Percentiles rank a stretch among this genome's conserved stretches.
Conservation (phyloP, 2,797 vertebrate species). For the Tinamus major region DNA sequence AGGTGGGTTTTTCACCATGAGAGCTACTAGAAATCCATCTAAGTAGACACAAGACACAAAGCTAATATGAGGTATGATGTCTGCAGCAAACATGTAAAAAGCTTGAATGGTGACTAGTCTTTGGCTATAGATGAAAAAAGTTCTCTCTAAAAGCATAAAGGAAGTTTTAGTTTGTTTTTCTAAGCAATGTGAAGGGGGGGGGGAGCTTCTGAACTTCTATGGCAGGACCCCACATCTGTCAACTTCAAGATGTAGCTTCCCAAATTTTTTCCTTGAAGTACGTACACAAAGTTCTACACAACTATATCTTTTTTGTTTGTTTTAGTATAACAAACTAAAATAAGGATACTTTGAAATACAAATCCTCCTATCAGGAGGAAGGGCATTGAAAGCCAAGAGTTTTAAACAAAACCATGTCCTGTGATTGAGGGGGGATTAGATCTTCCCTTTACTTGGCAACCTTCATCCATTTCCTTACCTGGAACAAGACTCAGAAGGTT, state of each 20-base stretch:
- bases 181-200: not conserved
- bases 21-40: not conserved
- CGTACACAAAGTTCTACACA: not conserved
- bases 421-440: not conserved
- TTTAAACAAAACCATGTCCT: not conserved
- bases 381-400: not conserved
- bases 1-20: slow-evolving; percentile 20
- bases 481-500: not conserved
- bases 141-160: not conserved
- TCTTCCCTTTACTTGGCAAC: not conserved
- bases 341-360: not conserved
- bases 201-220: not conserved
- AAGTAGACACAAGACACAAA: not conserved
- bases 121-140: not conserved
- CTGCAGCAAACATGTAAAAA: not conserved
- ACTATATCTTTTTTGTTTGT: not conserved
- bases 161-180: not conserved
- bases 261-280: slow-evolving; percentile 4
- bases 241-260: not conserved
- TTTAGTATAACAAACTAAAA: not conserved
- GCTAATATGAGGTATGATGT: not conserved
- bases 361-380: not conserved
- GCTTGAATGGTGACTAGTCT: not conserved
- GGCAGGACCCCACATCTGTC: not conserved
- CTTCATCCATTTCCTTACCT: not conserved